Percentiles rank a stretch among this genome's conserved stretches.
Conservation (phyloP, 2,797 vertebrate species). For the Sitta carolinensis region DNA sequence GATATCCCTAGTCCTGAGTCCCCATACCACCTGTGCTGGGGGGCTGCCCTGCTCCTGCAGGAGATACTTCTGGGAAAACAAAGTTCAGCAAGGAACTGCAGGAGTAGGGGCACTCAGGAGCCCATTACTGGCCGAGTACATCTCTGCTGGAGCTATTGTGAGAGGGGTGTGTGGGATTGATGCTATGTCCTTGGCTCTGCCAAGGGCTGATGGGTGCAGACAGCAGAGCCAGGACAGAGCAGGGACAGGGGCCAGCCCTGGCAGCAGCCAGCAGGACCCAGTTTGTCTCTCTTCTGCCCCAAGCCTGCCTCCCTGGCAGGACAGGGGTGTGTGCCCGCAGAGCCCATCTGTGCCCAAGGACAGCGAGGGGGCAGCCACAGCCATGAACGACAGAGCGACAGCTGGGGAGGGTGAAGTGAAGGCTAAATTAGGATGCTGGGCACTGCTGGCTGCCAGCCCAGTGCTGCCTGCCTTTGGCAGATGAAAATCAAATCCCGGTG, state of each 20-base stretch:
- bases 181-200: fast-evolving
- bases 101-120: not conserved
- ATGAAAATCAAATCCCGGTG: not conserved
- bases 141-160: not conserved
- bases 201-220: fast-evolving
- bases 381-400: fast-evolving
- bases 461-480: not conserved
- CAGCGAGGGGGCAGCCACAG: not conserved
- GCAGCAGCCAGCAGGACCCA: not conserved
- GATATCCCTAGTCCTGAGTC: not conserved
- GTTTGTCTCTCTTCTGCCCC: not conserved
- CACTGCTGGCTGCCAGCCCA: not conserved
- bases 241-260: not conserved
- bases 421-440: slow-evolving; percentile 1
- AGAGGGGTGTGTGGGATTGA: fast-evolving
- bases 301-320: not conserved
- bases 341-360: not conserved
- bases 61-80: not conserved
- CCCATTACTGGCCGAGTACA: not conserved
- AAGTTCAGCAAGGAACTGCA: not conserved
- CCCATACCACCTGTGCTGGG: not conserved
- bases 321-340: fast-evolving
- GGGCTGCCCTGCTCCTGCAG: not conserved
- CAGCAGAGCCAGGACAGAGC: not conserved
- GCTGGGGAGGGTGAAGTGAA: not conserved